Conservation (phyloP, 2,797 vertebrate species). For the Strix occidentalis region DNA sequence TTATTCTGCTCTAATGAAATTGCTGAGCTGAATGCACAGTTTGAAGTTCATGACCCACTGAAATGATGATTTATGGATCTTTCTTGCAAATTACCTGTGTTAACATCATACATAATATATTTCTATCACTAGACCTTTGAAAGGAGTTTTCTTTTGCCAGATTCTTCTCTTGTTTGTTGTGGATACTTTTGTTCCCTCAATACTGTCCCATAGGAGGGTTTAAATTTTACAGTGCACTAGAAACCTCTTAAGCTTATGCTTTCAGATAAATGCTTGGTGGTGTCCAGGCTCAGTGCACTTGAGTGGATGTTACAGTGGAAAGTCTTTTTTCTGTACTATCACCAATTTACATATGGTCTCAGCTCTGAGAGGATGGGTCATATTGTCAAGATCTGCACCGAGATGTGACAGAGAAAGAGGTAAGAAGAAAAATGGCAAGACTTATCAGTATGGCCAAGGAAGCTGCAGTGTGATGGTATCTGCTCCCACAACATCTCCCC, state of each 20-base stretch:
- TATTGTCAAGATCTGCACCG: background rate
- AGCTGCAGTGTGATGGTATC: background rate
- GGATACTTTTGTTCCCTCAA: background rate
- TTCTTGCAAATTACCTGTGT: constrained; percentile 16
- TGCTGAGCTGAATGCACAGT: constrained; percentile 46
- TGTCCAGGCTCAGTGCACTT: background rate
- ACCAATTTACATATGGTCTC: background rate
- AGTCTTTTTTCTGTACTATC: background rate
- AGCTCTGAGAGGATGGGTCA: background rate
- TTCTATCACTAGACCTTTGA: constrained; percentile 6
- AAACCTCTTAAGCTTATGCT: background rate
- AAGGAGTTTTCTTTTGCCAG: background rate
- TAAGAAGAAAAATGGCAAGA: background rate
- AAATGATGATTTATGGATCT: constrained; percentile 52
- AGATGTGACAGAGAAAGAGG: background rate
- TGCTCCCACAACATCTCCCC: background rate
- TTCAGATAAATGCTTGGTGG: background rate
- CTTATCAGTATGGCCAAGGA: background rate
- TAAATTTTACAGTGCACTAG: background rate
- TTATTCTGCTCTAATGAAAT: constrained; percentile 49
- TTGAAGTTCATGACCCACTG: constrained; percentile 30
- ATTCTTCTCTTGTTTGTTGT: background rate
- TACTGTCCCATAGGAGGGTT: background rate
- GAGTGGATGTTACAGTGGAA: background rate
- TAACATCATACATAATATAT: constrained; percentile 9